phyloP scores from a whole-genome alignment of 2,113 vertebrate species.

The Mastomys natalensis region DNA sequence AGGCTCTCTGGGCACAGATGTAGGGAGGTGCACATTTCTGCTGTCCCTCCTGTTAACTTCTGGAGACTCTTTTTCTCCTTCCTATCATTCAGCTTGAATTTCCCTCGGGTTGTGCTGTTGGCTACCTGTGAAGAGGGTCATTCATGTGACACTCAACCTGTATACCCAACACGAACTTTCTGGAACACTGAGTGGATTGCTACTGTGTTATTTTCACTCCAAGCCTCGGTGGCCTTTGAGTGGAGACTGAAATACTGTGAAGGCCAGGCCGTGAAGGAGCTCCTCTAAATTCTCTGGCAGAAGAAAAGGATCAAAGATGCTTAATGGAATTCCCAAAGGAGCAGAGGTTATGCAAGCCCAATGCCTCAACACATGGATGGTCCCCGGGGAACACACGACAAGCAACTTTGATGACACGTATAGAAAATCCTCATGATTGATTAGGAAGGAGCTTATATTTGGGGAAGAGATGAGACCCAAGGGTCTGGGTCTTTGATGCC shows the following conservation, averaged over 20 bases:
- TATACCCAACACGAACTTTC: neutral
- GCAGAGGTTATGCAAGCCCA: neutral
- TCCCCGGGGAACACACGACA: neutral
- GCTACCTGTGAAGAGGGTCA: neutral
- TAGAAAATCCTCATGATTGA: neutral
- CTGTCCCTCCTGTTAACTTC: neutral
- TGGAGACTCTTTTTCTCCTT: neutral
- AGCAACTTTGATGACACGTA: neutral
- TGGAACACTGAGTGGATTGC: neutral
- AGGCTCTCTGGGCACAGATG: neutral
- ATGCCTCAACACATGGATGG: neutral
- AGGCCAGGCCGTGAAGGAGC: neutral
- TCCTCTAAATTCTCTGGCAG: constrained; percentile 29
- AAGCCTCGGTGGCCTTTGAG: neutral
- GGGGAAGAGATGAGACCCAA: neutral
- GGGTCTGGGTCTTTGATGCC: neutral
- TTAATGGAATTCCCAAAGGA: constrained; percentile 24
- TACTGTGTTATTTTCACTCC: too few relatives aligned
- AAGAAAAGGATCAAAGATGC: neutral
- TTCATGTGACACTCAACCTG: neutral
- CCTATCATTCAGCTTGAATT: neutral
- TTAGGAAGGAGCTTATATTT: neutral
- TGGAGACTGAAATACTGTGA: neutral
- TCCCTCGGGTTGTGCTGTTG: neutral
- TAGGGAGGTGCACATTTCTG: neutral